Conservation (phyloP, 2,888 invertebrate species). For the Eumacrocentrus americanus region DNA sequence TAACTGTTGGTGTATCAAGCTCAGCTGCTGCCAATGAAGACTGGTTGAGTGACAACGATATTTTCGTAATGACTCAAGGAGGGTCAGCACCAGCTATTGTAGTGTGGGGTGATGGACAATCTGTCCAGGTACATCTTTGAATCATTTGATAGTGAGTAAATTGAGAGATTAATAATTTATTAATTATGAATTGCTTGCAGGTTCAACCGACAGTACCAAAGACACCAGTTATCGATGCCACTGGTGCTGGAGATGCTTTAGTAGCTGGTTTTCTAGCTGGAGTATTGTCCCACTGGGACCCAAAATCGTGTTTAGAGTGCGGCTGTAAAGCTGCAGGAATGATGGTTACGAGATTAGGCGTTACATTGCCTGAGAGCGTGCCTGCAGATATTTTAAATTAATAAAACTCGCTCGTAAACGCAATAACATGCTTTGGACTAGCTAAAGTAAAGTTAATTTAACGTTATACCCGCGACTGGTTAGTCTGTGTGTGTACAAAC, state of each 20-base stretch:
- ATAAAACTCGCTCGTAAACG: background rate
- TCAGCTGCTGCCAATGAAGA: constrained; percentile 39
- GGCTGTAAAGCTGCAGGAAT: constrained; percentile 51
- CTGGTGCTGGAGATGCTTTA: constrained; percentile 60
- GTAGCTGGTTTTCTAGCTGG: constrained; percentile 60
- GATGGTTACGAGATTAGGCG: constrained; percentile 50
- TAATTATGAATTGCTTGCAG: constrained; percentile 30
- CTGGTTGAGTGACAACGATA: constrained; percentile 49
- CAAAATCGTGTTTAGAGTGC: constrained; percentile 54
- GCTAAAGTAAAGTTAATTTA: background rate
- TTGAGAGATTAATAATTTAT: background rate
- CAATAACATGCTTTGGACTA: background rate
- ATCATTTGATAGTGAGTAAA: background rate
- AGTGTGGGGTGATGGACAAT: constrained; percentile 54
- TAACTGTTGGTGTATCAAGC: constrained; percentile 48
- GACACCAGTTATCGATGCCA: constrained; percentile 53
- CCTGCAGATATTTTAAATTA: constrained; percentile 41
- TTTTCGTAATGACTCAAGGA: constrained; percentile 56
- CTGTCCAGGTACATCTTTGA: constrained; percentile 43
- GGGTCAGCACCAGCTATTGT: constrained; percentile 51
- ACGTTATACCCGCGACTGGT: background rate
- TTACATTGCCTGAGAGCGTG: constrained; percentile 44
- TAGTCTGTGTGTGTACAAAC: background rate
- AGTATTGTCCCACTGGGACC: constrained; percentile 47
- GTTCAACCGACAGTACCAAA: constrained; percentile 47